Percentiles rank a stretch among this genome's conserved stretches.
Conservation (phyloP, 1,140 invertebrate species). For the Drosophila simulans region DNA sequence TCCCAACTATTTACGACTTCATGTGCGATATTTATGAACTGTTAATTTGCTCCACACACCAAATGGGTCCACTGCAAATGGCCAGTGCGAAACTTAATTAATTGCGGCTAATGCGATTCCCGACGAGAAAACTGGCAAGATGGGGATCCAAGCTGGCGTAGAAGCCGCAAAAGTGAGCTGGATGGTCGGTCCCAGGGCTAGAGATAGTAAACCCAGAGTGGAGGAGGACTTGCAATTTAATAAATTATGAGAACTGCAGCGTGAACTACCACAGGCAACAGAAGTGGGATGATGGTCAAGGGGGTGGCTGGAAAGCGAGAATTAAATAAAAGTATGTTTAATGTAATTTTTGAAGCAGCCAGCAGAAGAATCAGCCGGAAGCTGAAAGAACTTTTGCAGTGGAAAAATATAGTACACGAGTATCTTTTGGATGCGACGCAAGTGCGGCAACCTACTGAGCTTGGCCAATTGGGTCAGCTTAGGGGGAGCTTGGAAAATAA, state of each 20-base stretch:
- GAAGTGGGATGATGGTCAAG: neutral
- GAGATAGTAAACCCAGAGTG: constrained; percentile 24
- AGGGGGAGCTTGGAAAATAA: neutral
- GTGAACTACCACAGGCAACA: constrained; percentile 35
- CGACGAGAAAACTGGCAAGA: constrained; percentile 13
- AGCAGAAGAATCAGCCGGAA: constrained; percentile 46
- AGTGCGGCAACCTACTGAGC: constrained; percentile 6
- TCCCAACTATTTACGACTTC: constrained; percentile 56
- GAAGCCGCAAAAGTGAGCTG: constrained; percentile 54
- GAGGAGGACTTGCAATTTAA: constrained; percentile 45
- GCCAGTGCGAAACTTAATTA: constrained; percentile 73
- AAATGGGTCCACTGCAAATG: constrained; percentile 59
- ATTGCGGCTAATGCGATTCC: constrained; percentile 75
- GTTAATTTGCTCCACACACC: constrained; percentile 66
- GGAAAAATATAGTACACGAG: neutral
- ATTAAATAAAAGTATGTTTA: constrained; percentile 80
- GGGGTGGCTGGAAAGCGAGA: constrained; percentile 50
- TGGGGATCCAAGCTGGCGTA: constrained; percentile 12
- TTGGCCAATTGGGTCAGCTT: constrained; percentile 40
- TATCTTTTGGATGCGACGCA: too few relatives aligned
- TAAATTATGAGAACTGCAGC: constrained; percentile 66
- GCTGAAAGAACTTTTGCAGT: constrained; percentile 5
- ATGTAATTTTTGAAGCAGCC: constrained; percentile 60
- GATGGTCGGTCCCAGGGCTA: constrained; percentile 3
- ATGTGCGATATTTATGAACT: constrained; percentile 72